A percentile compares a stretch with the other conserved stretches of the same genome.
These are phyloP conservation scores for Clistopyga incitator DNA, from an alignment of 2,888 invertebrate species.

Conservation along the genomic window DNA sequence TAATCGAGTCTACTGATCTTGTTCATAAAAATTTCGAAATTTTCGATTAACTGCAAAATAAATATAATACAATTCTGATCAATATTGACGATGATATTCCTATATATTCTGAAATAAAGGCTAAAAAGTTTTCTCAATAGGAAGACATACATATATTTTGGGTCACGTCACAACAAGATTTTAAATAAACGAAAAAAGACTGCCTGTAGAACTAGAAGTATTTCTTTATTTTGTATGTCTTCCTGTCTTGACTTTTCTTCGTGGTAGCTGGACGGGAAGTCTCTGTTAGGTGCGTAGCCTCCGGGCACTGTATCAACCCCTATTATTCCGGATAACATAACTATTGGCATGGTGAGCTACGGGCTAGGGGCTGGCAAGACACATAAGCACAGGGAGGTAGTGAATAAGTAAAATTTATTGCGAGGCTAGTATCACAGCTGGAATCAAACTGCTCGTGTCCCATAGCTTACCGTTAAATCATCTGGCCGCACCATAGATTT, in stretches of 20 bases:
- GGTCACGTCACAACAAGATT: constrained; percentile 61
- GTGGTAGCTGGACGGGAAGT: constrained; percentile 65
- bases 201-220: background rate
- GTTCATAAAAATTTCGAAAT: too few species aligned
- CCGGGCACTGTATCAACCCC: constrained; percentile 82
- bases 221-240: constrained; percentile 23
- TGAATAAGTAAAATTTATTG: constrained; percentile 80
- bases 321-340: constrained; percentile 78
- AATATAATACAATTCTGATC: too few species aligned
- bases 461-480: constrained; percentile 8
- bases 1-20: too few species aligned
- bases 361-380: constrained; percentile 3
- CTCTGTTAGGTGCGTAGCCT: constrained; percentile 70
- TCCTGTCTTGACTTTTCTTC: constrained; percentile 17
- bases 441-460: constrained; percentile 18
- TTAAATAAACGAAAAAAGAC: constrained; percentile 71
- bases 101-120: too few species aligned
- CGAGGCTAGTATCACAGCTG: constrained; percentile 43
- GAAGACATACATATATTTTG: too few species aligned
- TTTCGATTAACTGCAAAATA: too few species aligned
- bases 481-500: background rate
- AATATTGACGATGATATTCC: too few species aligned
- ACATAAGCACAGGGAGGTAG: constrained; percentile 15
- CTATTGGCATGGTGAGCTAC: constrained; percentile 74
- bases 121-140: too few species aligned